phyloP scores from a whole-genome alignment of 2,888 invertebrate species.

The Ornithoptera priamus region DNA sequence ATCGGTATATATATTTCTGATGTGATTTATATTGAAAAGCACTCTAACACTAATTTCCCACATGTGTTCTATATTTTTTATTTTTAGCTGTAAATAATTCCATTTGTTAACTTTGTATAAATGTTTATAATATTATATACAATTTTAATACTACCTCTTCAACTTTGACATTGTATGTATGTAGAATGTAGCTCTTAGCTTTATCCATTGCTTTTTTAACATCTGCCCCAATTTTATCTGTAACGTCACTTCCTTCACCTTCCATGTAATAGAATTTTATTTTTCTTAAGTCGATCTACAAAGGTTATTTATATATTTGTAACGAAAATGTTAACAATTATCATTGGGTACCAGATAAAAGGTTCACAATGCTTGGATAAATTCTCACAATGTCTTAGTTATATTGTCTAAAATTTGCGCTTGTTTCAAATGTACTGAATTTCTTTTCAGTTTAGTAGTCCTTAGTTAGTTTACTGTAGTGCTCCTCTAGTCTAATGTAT shows the following conservation, averaged over 20 bases:
- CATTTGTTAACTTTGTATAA: constrained; percentile 10
- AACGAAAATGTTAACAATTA: not conserved
- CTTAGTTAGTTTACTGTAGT: too few species aligned
- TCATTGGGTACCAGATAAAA: not conserved
- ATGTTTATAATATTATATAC: too few species aligned
- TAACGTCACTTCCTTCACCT: constrained; percentile 84
- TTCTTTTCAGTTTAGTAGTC: too few species aligned
- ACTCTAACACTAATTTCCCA: constrained; percentile 81
- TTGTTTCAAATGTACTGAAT: too few species aligned
- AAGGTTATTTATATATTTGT: constrained; percentile 26
- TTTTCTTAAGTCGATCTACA: constrained; percentile 81
- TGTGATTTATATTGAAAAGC: constrained; percentile 81
- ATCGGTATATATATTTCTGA: constrained; percentile 83
- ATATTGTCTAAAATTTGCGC: not conserved
- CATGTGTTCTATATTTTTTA: constrained; percentile 83
- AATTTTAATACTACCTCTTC: constrained; percentile 69
- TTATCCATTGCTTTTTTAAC: constrained; percentile 79
- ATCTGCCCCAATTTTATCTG: constrained; percentile 80
- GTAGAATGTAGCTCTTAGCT: constrained; percentile 76
- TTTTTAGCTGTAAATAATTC: constrained; percentile 70
- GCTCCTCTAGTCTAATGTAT: too few species aligned
- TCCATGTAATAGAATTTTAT: constrained; percentile 90
- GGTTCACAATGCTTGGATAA: not conserved
- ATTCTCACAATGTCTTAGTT: not conserved
- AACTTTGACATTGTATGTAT: constrained; percentile 76